A percentile compares a stretch with the other conserved stretches of the same genome.
Evolutionary conservation across 2,113 vertebrate genomes (phyloP).

Genomic region (Probosciger aterrimus): DNA sequence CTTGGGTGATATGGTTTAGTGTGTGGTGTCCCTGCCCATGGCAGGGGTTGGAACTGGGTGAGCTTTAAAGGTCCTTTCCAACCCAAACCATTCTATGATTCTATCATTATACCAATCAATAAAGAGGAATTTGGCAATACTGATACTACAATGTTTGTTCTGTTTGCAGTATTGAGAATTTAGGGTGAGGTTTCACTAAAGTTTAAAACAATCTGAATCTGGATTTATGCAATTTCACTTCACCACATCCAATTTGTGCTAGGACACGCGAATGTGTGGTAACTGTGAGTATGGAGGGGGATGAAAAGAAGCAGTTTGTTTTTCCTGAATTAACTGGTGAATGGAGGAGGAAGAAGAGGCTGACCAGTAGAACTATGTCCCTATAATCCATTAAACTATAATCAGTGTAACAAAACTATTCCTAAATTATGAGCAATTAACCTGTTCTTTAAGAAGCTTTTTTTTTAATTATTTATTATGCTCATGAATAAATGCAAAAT

Average conservation of each 20-base stretch:
- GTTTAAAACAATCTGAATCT: background rate
- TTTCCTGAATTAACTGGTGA: background rate
- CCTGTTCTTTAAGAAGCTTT: background rate
- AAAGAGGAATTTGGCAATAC: background rate
- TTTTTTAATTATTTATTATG: background rate
- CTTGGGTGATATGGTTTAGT: too few relatives aligned
- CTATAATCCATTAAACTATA: background rate
- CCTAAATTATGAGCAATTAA: background rate
- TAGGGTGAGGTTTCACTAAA: background rate
- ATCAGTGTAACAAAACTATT: background rate
- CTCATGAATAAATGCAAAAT: background rate
- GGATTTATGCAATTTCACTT: background rate
- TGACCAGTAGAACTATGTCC: background rate
- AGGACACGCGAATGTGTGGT: rapidly evolving
- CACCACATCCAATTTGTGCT: background rate
- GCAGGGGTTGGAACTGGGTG: too few relatives aligned
- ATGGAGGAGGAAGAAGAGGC: background rate
- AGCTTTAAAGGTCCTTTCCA: too few relatives aligned
- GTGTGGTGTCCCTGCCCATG: too few relatives aligned
- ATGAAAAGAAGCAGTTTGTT: background rate
- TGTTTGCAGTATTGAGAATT: background rate
- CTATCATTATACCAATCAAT: background rate
- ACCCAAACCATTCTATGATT: too few relatives aligned
- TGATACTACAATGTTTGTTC: background rate
- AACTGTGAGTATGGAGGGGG: background rate